A percentile compares a stretch with the other conserved stretches of the same genome.
phyloP scores from a whole-genome alignment of 2,797 vertebrate species.

The Carapus acus region DNA sequence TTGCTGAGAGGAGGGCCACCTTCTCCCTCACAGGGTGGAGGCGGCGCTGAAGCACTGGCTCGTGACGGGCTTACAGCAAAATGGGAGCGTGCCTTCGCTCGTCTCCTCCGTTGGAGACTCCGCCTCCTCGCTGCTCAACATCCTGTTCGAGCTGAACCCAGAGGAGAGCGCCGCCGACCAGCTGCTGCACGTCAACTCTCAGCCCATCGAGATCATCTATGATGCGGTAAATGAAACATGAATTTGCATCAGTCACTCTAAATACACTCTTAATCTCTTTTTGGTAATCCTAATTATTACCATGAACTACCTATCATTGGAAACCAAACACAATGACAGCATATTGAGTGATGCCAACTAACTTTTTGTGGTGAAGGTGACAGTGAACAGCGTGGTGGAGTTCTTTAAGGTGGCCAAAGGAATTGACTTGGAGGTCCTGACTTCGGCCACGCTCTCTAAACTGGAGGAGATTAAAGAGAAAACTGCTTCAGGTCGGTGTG shows the following conservation, averaged over 20 bases:
- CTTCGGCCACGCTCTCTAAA: constrained; percentile 88
- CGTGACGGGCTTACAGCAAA: constrained; percentile 84
- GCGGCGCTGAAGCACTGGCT: constrained; percentile 88
- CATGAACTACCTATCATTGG: too few relatives aligned
- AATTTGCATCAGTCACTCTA: too few relatives aligned
- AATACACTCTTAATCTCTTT: too few relatives aligned
- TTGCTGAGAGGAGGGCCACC: too few relatives aligned
- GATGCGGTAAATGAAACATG: constrained; percentile 75
- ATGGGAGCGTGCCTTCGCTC: constrained; percentile 80
- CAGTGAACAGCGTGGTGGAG: constrained; percentile 84
- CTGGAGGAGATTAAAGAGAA: constrained; percentile 95
- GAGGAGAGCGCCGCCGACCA: constrained; percentile 81
- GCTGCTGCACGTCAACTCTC: constrained; percentile 80
- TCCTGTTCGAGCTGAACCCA: constrained; percentile 85
- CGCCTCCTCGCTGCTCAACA: constrained; percentile 79
- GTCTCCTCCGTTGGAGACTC: constrained; percentile 83
- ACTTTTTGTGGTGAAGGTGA: too few relatives aligned
- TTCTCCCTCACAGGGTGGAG: constrained; percentile 76
- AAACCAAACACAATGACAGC: too few relatives aligned
- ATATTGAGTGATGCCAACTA: too few relatives aligned
- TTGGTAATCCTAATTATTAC: too few relatives aligned
- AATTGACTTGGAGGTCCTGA: constrained; percentile 87
- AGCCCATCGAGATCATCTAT: constrained; percentile 93
- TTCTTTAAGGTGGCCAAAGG: constrained; percentile 86
- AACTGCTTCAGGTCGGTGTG: constrained; percentile 78